A percentile compares a stretch with the other conserved stretches of the same genome.
These are phyloP conservation scores for Trissolcus basalis DNA, from an alignment of 1,140 invertebrate genomes.

Conservation along the genomic window DNA sequence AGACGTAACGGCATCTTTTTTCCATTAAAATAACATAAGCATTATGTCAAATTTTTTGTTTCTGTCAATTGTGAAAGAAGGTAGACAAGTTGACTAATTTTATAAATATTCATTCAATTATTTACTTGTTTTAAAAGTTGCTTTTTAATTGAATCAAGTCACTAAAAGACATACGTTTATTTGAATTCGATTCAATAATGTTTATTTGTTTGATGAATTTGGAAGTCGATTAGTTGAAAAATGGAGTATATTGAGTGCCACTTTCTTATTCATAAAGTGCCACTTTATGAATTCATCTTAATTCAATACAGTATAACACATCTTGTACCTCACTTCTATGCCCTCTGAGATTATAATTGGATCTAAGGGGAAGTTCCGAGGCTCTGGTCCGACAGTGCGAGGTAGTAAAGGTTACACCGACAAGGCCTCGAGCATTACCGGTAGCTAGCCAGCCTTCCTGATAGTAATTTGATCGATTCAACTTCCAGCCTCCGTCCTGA, in stretches of 20 bases:
- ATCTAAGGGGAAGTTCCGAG: conserved; percentile 89
- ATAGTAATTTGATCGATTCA: conserved; percentile 96
- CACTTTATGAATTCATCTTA: conserved; percentile 32
- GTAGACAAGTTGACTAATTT: too few species aligned
- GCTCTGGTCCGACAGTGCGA: conserved; percentile 88
- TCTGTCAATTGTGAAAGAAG: too few species aligned
- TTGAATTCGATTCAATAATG: too few species aligned
- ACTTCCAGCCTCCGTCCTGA: conserved; percentile 93
- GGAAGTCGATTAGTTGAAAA: conserved; percentile 1
- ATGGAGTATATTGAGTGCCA: conserved; percentile 24
- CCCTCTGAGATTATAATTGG: conserved; percentile 98
- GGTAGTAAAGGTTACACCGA: conserved; percentile 97
- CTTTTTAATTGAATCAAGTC: too few species aligned
- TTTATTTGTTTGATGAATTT: too few species aligned
- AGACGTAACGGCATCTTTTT: too few species aligned
- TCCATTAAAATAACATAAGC: too few species aligned
- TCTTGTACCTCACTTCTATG: conserved; percentile 93
- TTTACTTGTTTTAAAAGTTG: too few species aligned
- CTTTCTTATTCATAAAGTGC: conserved; percentile 35
- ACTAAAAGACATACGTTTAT: too few species aligned
- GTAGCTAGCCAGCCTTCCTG: conserved; percentile 99
- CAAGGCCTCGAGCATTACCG: conserved; percentile 94
- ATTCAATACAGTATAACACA: conserved; percentile 25
- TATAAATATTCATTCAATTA: too few species aligned
- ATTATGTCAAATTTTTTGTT: too few species aligned